Percentiles rank a stretch among this genome's conserved stretches.
phyloP scores from a whole-genome alignment of 2,797 vertebrate genomes.

The Telmatherina bonti region DNA sequence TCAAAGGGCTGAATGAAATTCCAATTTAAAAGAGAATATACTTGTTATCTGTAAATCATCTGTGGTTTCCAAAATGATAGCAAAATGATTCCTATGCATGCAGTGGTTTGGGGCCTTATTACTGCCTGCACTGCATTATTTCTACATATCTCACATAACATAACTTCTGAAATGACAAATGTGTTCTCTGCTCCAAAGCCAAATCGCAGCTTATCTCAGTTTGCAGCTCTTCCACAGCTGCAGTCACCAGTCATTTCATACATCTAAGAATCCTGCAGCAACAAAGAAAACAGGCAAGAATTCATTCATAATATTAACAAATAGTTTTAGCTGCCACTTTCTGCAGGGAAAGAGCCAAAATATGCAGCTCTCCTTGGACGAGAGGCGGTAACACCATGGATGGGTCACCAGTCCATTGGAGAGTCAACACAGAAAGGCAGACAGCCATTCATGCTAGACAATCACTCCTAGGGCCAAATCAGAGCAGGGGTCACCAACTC shows the following conservation, averaged over 20 bases:
- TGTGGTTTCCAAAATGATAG: neutral
- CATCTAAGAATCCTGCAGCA: neutral
- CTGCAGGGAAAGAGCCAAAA: neutral
- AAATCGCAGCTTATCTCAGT: conserved; percentile 6
- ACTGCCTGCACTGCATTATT: conserved; percentile 6
- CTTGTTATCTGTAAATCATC: neutral
- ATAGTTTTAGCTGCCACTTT: neutral
- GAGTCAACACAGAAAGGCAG: no score
- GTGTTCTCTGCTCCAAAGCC: neutral
- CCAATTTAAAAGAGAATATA: conserved; percentile 19
- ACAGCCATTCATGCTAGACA: no score
- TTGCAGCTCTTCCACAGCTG: neutral
- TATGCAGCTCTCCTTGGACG: no score
- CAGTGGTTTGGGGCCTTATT: neutral
- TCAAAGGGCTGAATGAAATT: conserved; percentile 33
- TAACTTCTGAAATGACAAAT: no score
- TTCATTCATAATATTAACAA: neutral
- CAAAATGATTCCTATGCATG: no score
- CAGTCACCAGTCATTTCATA: neutral
- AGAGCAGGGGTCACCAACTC: no score
- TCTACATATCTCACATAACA: conserved; percentile 10
- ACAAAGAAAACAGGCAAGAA: neutral
- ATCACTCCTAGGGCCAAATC: no score
- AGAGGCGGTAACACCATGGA: no score
- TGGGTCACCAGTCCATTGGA: no score